Percentiles rank a stretch among this genome's conserved stretches.
Evolutionary conservation across 2,797 vertebrate genomes (phyloP).

Genomic region (Poecilia gillii): DNA sequence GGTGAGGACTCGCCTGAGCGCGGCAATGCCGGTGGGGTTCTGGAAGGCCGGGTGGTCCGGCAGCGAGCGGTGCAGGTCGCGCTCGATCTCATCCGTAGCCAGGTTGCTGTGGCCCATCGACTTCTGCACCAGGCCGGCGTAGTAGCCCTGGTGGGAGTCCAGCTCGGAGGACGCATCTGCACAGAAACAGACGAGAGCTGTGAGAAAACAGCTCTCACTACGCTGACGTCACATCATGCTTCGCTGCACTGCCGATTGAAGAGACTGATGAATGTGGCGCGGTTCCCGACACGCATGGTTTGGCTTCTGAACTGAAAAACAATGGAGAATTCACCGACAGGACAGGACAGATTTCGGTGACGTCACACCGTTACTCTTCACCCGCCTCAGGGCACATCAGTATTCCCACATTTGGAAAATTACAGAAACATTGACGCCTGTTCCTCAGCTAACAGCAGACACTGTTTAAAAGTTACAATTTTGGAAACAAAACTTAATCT

Average conservation of each 20-base stretch:
- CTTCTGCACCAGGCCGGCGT: constrained; percentile 84
- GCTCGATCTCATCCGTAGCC: constrained; percentile 94
- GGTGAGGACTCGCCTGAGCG: constrained; percentile 91
- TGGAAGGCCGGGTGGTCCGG: constrained; percentile 97
- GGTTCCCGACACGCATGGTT: not conserved
- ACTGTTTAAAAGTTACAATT: not conserved
- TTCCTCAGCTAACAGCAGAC: not conserved
- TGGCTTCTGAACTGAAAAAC: not conserved
- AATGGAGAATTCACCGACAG: not conserved
- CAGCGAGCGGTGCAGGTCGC: constrained; percentile 94
- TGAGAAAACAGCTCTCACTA: too few relatives aligned
- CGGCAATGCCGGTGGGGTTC: constrained; percentile 90
- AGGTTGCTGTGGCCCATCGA: constrained; percentile 88
- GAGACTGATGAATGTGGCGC: not conserved
- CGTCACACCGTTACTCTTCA: too few relatives aligned
- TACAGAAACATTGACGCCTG: not conserved
- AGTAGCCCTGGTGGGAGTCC: constrained; percentile 86
- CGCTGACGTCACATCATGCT: not conserved
- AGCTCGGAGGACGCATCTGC: constrained; percentile 88
- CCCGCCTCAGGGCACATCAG: not conserved
- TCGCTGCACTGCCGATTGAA: not conserved
- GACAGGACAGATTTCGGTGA: not conserved
- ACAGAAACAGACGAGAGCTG: not conserved
- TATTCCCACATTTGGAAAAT: not conserved
- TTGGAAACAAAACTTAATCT: not conserved